phyloP scores from a whole-genome alignment of 2,797 vertebrate species.

The Paedocypris micromegethes region DNA sequence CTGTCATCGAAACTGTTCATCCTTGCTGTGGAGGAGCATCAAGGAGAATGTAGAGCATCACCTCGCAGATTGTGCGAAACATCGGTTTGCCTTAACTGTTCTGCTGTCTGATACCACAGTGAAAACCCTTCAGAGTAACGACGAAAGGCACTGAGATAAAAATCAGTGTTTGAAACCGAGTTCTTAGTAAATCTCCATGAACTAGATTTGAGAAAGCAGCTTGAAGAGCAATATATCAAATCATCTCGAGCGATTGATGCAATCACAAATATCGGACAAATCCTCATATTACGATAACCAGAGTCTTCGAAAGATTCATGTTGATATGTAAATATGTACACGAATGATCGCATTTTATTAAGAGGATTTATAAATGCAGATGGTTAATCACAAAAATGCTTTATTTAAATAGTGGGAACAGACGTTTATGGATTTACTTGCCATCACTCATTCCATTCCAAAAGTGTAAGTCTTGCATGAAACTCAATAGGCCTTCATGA shows the following conservation, averaged over 20 bases:
- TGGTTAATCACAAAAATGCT: not conserved
- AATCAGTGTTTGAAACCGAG: conserved; percentile 9
- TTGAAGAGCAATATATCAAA: conserved; percentile 26
- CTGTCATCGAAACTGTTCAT: not conserved
- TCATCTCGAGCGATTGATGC: conserved; percentile 22
- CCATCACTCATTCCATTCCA: no score
- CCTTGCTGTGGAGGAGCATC: not conserved
- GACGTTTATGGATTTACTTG: no score
- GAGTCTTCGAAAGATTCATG: conserved; percentile 14
- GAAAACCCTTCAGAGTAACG: not conserved
- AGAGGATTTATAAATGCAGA: conserved; percentile 28
- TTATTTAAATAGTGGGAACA: no score
- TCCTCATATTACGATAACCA: conserved; percentile 14
- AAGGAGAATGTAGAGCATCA: not conserved
- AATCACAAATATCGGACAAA: conserved; percentile 15
- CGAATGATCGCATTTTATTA: conserved; percentile 9
- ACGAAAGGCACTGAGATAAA: conserved; percentile 26
- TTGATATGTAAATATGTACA: conserved; percentile 10
- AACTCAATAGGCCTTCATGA: no score
- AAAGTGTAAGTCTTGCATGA: no score
- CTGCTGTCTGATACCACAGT: conserved; percentile 1
- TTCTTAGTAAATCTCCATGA: conserved; percentile 4
- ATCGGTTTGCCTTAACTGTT: conserved; percentile 25
- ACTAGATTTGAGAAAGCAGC: conserved; percentile 1
- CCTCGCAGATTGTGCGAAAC: not conserved